phyloP scores from a whole-genome alignment of 2,888 invertebrate genomes.

The Eristalis pertinax region DNA sequence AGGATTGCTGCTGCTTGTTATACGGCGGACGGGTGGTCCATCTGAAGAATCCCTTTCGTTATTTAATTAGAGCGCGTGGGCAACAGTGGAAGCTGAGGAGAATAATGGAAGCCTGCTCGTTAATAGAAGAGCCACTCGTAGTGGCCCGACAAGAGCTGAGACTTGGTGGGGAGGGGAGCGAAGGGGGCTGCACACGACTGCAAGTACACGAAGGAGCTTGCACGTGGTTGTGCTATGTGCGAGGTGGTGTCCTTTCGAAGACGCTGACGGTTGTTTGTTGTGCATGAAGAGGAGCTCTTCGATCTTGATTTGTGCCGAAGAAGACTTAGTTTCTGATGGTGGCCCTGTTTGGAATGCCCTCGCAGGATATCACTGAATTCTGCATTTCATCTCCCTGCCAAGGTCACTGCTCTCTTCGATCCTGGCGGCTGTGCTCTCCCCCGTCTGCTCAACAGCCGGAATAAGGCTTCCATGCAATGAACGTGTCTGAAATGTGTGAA shows the following conservation, averaged over 20 bases:
- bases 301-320: too few species aligned
- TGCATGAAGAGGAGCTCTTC: too few species aligned
- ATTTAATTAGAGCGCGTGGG: slow-evolving; percentile 30
- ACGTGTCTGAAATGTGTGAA: neutral
- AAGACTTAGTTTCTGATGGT: too few species aligned
- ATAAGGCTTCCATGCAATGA: neutral
- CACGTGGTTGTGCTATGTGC: neutral
- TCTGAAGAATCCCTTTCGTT: slow-evolving; percentile 22
- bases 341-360: too few species aligned
- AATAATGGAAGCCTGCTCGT: slow-evolving; percentile 12
- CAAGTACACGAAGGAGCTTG: neutral
- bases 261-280: neutral
- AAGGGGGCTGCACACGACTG: neutral
- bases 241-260: neutral
- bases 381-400: too few species aligned
- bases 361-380: too few species aligned
- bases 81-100: neutral
- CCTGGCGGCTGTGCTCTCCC: neutral
- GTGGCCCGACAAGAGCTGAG: neutral
- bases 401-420: too few species aligned
- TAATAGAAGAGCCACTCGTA: neutral
- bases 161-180: too few species aligned
- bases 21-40: slow-evolving; percentile 8
- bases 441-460: neutral
- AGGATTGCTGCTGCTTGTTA: slow-evolving; percentile 19